Conservation (phyloP, 2,797 vertebrate species). For the Darevskia mixta region DNA sequence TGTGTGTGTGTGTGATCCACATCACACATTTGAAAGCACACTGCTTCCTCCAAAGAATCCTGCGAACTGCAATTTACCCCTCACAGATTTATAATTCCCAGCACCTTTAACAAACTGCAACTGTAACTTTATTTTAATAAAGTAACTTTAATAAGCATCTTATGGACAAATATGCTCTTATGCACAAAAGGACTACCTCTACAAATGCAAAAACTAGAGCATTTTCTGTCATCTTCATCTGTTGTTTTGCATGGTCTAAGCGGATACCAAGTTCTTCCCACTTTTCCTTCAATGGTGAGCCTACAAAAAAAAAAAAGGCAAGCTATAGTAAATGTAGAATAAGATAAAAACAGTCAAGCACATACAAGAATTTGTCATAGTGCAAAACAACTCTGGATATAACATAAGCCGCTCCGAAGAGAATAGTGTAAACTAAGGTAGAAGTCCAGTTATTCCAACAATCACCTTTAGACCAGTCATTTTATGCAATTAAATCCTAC, state of each 20-base stretch:
- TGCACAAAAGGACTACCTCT: slow-evolving; percentile 83
- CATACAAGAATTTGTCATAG: slow-evolving; percentile 7
- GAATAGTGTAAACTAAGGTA: not conserved
- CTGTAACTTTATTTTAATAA: not conserved
- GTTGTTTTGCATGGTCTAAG: slow-evolving; percentile 92
- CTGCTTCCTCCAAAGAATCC: too few species aligned
- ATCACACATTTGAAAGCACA: too few species aligned
- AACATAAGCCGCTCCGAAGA: not conserved
- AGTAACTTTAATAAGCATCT: not conserved
- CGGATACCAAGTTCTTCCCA: slow-evolving; percentile 92
- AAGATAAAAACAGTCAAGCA: not conserved
- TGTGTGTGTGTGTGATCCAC: too few species aligned
- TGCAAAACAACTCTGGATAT: not conserved
- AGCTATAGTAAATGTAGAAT: slow-evolving; percentile 5
- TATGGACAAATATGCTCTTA: not conserved
- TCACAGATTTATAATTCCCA: too few species aligned
- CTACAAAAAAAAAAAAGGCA: slow-evolving; percentile 69
- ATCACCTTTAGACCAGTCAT: not conserved
- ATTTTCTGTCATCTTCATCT: slow-evolving; percentile 93
- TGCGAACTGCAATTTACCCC: too few species aligned
- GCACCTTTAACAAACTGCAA: too few species aligned
- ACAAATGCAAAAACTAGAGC: slow-evolving; percentile 95
- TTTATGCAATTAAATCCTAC: not conserved
- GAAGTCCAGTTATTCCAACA: not conserved
- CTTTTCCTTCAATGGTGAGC: slow-evolving; percentile 83